Percentiles rank a stretch among this genome's conserved stretches.
Conservation (phyloP, 2,888 invertebrate species). For the Athalia cordata region DNA sequence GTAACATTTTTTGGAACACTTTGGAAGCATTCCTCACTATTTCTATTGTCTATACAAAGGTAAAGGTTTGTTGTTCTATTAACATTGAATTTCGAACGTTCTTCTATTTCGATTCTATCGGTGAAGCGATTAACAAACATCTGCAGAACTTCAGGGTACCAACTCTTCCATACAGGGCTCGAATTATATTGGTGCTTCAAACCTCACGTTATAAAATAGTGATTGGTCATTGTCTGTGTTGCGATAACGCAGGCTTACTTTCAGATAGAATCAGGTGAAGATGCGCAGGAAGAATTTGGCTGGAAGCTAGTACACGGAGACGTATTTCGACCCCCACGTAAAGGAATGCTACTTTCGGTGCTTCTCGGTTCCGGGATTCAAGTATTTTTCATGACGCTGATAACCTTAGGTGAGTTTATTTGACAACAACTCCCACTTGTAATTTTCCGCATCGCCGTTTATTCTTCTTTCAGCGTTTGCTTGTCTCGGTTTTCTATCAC, state of each 20-base stretch:
- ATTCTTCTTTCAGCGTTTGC: slow-evolving; percentile 84
- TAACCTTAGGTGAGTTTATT: slow-evolving; percentile 83
- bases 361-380: slow-evolving; percentile 98
- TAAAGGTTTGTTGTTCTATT: too few relatives aligned
- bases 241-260: slow-evolving; percentile 70
- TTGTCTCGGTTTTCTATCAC: slow-evolving; percentile 98
- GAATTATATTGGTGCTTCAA: slow-evolving; percentile 52
- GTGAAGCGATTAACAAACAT: too few relatives aligned
- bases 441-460: neutral
- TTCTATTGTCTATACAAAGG: too few relatives aligned
- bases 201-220: slow-evolving; percentile 49
- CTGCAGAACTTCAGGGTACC: neutral
- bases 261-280: slow-evolving; percentile 87
- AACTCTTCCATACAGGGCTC: neutral
- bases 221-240: slow-evolving; percentile 64
- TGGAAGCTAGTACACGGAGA: slow-evolving; percentile 99
- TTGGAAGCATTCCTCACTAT: too few relatives aligned
- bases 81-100: too few relatives aligned
- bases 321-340: slow-evolving; percentile 96
- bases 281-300: slow-evolving; percentile 96
- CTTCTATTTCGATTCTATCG: too few relatives aligned
- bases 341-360: slow-evolving; percentile 97
- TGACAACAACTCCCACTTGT: neutral
- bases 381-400: slow-evolving; percentile 96
- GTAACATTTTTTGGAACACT: too few relatives aligned